A percentile compares a stretch with the other conserved stretches of the same genome.
Conservation (phyloP, 2,113 vertebrate species). For the Noturus placidus region DNA sequence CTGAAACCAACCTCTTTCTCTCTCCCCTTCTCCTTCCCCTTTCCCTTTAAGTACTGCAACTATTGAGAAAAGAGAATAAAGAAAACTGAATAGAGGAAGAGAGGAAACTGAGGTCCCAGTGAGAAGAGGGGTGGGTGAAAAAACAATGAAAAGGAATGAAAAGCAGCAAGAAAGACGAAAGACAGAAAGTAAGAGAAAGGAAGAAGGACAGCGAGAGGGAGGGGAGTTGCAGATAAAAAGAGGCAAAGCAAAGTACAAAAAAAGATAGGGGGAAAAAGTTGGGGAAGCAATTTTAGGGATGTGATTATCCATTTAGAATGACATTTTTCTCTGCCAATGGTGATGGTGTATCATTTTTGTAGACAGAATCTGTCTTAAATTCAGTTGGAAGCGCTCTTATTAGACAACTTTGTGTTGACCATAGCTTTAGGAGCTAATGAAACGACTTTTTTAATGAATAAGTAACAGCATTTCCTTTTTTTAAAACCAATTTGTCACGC, state of each 20-base stretch:
- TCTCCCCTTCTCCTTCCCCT: constrained; percentile 60
- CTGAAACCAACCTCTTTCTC: constrained; percentile 75
- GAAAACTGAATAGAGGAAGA: constrained; percentile 77
- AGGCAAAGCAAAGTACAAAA: constrained; percentile 56
- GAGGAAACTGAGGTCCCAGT: constrained; percentile 68
- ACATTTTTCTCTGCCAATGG: constrained; percentile 65
- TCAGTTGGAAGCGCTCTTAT: not conserved
- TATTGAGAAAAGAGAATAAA: constrained; percentile 79
- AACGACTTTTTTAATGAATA: not conserved
- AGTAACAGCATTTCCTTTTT: not conserved
- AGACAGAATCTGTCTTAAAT: not conserved
- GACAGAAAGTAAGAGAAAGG: constrained; percentile 62
- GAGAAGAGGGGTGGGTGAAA: constrained; percentile 21
- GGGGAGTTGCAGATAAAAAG: constrained; percentile 66
- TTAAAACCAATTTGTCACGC: too few species aligned
- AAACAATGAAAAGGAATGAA: constrained; percentile 77
- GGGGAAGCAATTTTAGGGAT: not conserved
- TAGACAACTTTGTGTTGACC: not conserved
- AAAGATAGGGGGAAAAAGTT: constrained; percentile 37
- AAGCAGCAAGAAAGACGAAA: constrained; percentile 69
- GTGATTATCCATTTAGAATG: constrained; percentile 57
- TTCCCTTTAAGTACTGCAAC: constrained; percentile 77
- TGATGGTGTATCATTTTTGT: constrained; percentile 45
- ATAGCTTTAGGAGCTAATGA: too few species aligned
- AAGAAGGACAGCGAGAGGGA: constrained; percentile 57